These are phyloP conservation scores for Entelurus aequoreus DNA, from an alignment of 2,113 vertebrate genomes.

Conservation along the genomic window DNA sequence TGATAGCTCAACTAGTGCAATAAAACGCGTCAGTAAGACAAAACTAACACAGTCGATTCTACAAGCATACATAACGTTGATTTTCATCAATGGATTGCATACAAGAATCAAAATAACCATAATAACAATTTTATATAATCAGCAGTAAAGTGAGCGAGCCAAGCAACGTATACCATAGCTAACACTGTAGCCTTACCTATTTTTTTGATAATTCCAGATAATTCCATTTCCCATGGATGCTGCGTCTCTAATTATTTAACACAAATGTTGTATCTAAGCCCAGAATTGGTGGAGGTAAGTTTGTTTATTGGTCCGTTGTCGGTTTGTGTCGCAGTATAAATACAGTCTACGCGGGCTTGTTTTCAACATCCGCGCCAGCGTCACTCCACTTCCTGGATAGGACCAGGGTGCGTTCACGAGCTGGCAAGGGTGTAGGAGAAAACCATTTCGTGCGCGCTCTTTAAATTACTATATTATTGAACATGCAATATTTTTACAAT, in stretches of 20 bases:
- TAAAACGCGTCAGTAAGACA: not conserved
- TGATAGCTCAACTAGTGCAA: not conserved
- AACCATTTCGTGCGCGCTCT: not conserved
- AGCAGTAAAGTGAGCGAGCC: not conserved
- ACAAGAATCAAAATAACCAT: not conserved
- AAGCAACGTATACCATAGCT: not conserved
- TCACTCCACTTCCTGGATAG: conserved; percentile 59
- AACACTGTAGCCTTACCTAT: conserved; percentile 63
- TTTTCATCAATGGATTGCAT: not conserved
- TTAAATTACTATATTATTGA: no score
- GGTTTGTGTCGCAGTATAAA: conserved; percentile 29
- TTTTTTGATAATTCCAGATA: conserved; percentile 78
- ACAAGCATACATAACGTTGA: not conserved
- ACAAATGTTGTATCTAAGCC: not conserved
- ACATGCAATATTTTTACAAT: no score
- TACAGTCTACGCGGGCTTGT: conserved; percentile 46
- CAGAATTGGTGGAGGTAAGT: not conserved
- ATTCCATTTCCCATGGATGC: conserved; percentile 59
- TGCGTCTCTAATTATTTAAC: not conserved
- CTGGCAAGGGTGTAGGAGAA: conserved; percentile 8
- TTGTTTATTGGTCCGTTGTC: not conserved
- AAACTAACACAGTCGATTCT: not conserved
- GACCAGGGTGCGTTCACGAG: conserved; percentile 43
- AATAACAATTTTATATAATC: not conserved
- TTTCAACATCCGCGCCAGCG: conserved; percentile 73